Evolutionary conservation across 1,140 invertebrate genomes (phyloP), one percentile per base, ranked within the genome.

Genomic region (Pseudomyrmex dendroicus): DNA sequence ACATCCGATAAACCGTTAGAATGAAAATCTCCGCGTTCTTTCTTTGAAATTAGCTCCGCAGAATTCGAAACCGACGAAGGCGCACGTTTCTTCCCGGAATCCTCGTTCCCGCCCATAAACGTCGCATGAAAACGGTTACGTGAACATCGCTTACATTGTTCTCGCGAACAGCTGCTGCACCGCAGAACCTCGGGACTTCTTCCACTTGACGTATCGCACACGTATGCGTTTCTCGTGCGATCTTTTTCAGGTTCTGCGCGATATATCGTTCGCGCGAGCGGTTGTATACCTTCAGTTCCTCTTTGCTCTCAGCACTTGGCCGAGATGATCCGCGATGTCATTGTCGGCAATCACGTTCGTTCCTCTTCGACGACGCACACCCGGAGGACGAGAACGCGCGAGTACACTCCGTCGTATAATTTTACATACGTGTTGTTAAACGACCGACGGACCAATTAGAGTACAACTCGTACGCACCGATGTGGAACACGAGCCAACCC

Each of bases 401-500:
- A 54, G 1, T 17, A 35, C 17, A 2, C 52, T 10, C 57, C 70
- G 78, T 54, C 12, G 52, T 48, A 50, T 66, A 35, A 35, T 35
- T 35, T 35, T 35, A 35, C 35, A 35, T 35, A 35, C 5, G 35
- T 35, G 35, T 35, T 5, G 35, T 35, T 35, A 7, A 35, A 35
- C 35, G 35, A 35, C 35, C 35, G 35, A 35, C 35, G 35, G 5
- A 35, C 35, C 35, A 35, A 35, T 5, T 5, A 25, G 52, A 17
- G 5, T n/a, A 50, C 35, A 5, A 35, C 35, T 35, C 44, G 17
- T 25, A 50, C 62, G 15, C 17, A 66, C 66, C 76, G 84, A 35
- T 54, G 76, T 66, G 48, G 63, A 59, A 80, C 57, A 66, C 73
- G 62, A 35, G 70, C 54, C 22, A 17, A 85, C 86, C 59, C 62